phyloP scores from a whole-genome alignment of 2,113 vertebrate species.

The Proterorhinus semilunaris region DNA sequence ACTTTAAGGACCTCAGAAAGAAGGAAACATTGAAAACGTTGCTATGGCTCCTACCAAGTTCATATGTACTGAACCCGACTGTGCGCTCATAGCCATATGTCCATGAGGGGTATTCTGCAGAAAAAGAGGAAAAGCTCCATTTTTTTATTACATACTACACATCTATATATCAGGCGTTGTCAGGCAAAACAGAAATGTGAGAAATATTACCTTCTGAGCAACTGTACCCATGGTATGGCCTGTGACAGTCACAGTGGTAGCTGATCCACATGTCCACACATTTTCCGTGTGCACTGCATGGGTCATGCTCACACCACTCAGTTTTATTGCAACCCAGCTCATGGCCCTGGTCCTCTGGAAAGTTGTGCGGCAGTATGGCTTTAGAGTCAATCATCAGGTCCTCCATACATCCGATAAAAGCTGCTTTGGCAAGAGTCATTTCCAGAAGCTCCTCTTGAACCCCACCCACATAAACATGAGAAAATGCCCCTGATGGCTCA shows the following conservation, averaged over 20 bases:
- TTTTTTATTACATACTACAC: background rate
- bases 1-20: conserved; percentile 82
- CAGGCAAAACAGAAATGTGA: background rate
- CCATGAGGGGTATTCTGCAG: conserved; percentile 81
- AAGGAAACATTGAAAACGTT: conserved; percentile 85
- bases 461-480: conserved; percentile 77
- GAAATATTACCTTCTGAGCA: conserved; percentile 81
- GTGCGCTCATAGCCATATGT: conserved; percentile 84
- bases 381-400: conserved; percentile 80
- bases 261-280: conserved; percentile 89
- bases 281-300: conserved; percentile 78
- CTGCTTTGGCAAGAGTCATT: conserved; percentile 49
- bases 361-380: conserved; percentile 71
- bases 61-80: conserved; percentile 77
- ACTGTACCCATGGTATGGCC: conserved; percentile 79
- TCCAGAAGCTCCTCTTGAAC: conserved; percentile 55
- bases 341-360: conserved; percentile 29
- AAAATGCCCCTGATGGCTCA: conserved; percentile 39
- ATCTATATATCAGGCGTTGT: background rate
- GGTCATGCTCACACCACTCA: conserved; percentile 81
- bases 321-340: conserved; percentile 80
- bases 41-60: conserved; percentile 63
- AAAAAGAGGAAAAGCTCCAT: background rate
- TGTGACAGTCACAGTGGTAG: conserved; percentile 83
- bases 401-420: conserved; percentile 87